These are phyloP conservation scores for Drosophila bocqueti DNA, from an alignment of 1,140 invertebrate species.

Conservation along the genomic window DNA sequence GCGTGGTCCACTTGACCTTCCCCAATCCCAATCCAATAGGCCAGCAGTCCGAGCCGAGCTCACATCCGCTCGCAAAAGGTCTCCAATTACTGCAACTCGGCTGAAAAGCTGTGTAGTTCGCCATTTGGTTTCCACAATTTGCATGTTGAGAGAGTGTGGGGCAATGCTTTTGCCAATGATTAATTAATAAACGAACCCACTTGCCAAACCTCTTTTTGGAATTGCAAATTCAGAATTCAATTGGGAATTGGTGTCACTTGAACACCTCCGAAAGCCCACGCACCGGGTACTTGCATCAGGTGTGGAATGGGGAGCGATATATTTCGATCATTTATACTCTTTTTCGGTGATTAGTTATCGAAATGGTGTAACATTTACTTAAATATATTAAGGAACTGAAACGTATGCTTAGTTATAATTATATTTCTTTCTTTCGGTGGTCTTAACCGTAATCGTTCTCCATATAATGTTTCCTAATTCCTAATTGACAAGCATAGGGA, in stretches of 20 bases:
- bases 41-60: slow-evolving; percentile 34
- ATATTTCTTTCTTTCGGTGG: too few relatives aligned
- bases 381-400: too few relatives aligned
- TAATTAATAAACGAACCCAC: slow-evolving; percentile 57
- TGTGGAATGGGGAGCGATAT: not conserved
- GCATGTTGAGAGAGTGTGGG: slow-evolving; percentile 39
- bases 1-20: slow-evolving; percentile 67
- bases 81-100: slow-evolving; percentile 73
- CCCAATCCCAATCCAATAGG: slow-evolving; percentile 32
- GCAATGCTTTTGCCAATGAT: slow-evolving; percentile 41
- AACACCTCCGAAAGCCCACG: slow-evolving; percentile 48
- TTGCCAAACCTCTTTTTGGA: slow-evolving; percentile 36
- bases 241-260: slow-evolving; percentile 42
- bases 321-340: not conserved
- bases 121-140: slow-evolving; percentile 62
- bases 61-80: slow-evolving; percentile 54
- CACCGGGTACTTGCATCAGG: not conserved
- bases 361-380: not conserved
- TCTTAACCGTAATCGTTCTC: too few relatives aligned
- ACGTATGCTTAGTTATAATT: too few relatives aligned
- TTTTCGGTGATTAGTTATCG: too few relatives aligned
- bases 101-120: slow-evolving; percentile 40
- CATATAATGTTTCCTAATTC: too few relatives aligned
- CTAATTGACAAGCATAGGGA: too few relatives aligned
- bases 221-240: slow-evolving; percentile 39